Percentiles rank a stretch among this genome's conserved stretches.
phyloP scores from a whole-genome alignment of 2,888 invertebrate genomes.

The Drosophila leonis region DNA sequence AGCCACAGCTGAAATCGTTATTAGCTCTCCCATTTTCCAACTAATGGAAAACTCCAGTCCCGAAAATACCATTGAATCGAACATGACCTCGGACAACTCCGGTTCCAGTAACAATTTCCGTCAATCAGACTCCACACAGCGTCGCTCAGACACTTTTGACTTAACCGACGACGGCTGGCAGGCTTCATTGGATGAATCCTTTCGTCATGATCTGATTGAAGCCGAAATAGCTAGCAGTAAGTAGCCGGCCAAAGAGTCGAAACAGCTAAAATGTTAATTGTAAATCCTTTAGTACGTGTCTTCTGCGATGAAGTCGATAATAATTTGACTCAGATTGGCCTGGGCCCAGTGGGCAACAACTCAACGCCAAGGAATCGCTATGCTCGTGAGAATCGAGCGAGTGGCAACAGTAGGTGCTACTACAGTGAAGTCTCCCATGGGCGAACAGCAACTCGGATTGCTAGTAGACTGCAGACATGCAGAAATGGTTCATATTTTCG shows the following conservation, averaged over 20 bases:
- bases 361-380: conserved; percentile 33
- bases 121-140: background rate
- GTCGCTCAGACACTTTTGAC: background rate
- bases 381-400: background rate
- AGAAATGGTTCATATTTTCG: no score
- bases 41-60: conserved; percentile 4
- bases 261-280: no score
- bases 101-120: background rate
- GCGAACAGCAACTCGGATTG: background rate
- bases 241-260: background rate
- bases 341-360: background rate
- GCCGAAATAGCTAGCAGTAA: conserved; percentile 13
- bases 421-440: background rate
- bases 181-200: background rate
- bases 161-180: background rate
- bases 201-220: background rate
- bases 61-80: background rate
- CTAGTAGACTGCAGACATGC: no score
- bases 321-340: conserved; percentile 29
- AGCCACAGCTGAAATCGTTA: accelerated
- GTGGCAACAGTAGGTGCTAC: conserved; percentile 24
- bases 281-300: conserved; percentile 28
- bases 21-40: background rate
- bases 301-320: conserved; percentile 32
- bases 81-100: background rate